Conservation (phyloP, 2,797 vertebrate genomes). For the Phoxinus dragarum region DNA sequence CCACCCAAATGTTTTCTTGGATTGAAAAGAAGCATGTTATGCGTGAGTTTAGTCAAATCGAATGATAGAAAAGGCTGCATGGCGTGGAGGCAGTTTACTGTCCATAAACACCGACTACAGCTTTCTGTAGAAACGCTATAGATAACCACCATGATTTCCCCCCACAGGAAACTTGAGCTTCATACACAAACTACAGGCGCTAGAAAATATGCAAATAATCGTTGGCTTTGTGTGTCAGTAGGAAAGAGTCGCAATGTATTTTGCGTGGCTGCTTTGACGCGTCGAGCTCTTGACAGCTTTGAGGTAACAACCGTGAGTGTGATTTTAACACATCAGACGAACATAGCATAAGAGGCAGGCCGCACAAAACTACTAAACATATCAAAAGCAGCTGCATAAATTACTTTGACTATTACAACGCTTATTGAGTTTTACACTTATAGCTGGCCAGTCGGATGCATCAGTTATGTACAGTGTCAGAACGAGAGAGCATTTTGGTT, state of each 20-base stretch:
- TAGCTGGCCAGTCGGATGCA: conserved; percentile 29
- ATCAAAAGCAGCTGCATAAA: conserved; percentile 35
- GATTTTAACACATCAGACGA: conserved; percentile 45
- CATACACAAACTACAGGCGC: conserved; percentile 19
- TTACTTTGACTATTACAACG: conserved; percentile 17
- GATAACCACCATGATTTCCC: conserved; percentile 30
- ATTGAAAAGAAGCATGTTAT: not conserved
- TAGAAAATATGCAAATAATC: conserved; percentile 22
- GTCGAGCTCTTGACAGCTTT: conserved; percentile 49
- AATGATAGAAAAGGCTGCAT: not conserved
- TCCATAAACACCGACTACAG: conserved; percentile 19
- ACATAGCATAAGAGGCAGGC: conserved; percentile 35
- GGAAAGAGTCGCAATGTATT: conserved; percentile 16
- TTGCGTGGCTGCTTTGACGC: conserved; percentile 26
- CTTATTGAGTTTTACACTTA: conserved; percentile 27
- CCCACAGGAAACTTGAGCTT: conserved; percentile 21
- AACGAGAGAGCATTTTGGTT: conserved; percentile 51
- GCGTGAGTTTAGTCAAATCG: not conserved
- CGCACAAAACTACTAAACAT: conserved; percentile 24
- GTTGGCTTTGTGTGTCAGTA: conserved; percentile 45
- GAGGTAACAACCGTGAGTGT: conserved; percentile 51
- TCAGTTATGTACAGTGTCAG: conserved; percentile 40
- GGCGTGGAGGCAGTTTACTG: not conserved
- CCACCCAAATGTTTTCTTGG: not conserved
- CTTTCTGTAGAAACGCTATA: conserved; percentile 14